phyloP scores from a whole-genome alignment of 2,113 vertebrate genomes.

The Scophthalmus maximus region DNA sequence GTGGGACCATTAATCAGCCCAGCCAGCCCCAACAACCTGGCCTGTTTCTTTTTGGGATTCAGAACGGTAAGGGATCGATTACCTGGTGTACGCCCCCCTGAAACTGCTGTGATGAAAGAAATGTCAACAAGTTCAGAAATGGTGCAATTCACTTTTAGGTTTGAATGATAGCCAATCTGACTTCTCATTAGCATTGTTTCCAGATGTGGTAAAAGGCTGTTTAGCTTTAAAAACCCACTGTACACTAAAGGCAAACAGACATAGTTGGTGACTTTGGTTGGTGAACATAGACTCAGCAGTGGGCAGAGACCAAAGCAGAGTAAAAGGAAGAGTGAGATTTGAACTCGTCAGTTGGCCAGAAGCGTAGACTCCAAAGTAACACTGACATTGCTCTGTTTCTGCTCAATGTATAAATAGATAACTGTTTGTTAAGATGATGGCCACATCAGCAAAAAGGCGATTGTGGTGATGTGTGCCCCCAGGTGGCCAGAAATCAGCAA shows the following conservation, averaged over 20 bases:
- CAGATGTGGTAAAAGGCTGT: neutral
- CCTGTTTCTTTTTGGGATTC: conserved; percentile 97
- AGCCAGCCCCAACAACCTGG: conserved; percentile 89
- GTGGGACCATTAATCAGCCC: conserved; percentile 88
- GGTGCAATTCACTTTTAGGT: too few species aligned
- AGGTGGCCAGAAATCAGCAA: neutral
- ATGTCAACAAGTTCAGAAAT: neutral
- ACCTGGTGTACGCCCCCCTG: neutral
- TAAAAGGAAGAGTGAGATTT: too few species aligned
- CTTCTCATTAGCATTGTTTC: neutral
- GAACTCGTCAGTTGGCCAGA: too few species aligned
- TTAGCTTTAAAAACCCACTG: too few species aligned
- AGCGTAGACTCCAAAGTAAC: too few species aligned
- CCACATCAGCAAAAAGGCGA: neutral
- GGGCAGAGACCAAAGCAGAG: too few species aligned
- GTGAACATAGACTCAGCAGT: too few species aligned
- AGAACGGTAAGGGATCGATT: conserved; percentile 88
- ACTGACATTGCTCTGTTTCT: neutral
- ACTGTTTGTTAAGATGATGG: neutral
- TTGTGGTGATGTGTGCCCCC: neutral
- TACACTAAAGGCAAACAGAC: too few species aligned
- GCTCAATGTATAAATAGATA: neutral
- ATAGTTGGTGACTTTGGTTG: too few species aligned
- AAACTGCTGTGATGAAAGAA: neutral
- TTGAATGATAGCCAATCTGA: too few species aligned